Evolutionary conservation across 2,113 vertebrate genomes (phyloP).

Genomic region (Sorex araneus): DNA sequence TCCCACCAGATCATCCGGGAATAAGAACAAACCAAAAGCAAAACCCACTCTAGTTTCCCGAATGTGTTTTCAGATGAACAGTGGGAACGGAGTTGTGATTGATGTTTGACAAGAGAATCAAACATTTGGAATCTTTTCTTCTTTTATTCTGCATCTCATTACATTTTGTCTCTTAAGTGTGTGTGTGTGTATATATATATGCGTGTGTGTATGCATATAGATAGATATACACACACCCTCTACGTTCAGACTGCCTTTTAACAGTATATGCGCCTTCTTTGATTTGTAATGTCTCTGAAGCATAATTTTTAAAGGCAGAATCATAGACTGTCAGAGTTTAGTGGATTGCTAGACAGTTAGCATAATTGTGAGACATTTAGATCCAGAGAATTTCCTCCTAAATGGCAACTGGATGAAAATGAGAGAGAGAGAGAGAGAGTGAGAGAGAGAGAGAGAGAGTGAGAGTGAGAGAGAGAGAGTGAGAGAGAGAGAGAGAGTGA

Average conservation of each 20-base stretch:
- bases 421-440: neutral
- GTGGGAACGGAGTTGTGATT: neutral
- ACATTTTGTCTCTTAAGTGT: neutral
- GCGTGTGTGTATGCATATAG: neutral
- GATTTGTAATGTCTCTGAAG: conserved; percentile 25
- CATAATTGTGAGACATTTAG: conserved; percentile 52
- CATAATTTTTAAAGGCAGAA: conserved; percentile 43
- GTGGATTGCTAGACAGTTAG: conserved; percentile 33
- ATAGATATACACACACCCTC: neutral
- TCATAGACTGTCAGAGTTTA: neutral
- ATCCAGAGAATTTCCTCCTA: conserved; percentile 53
- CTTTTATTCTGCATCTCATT: neutral
- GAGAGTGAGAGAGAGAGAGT: no score
- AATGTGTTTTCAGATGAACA: neutral
- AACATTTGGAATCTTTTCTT: neutral
- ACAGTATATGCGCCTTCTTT: neutral
- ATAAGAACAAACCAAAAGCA: neutral
- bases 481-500: no score
- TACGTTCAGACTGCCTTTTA: neutral
- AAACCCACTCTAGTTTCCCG: neutral
- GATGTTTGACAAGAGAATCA: neutral
- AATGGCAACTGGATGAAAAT: conserved; percentile 33
- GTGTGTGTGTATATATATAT: neutral
- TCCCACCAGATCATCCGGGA: neutral
- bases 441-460: no score